phyloP scores from a whole-genome alignment of 2,797 vertebrate species.

The Lacerta agilis region DNA sequence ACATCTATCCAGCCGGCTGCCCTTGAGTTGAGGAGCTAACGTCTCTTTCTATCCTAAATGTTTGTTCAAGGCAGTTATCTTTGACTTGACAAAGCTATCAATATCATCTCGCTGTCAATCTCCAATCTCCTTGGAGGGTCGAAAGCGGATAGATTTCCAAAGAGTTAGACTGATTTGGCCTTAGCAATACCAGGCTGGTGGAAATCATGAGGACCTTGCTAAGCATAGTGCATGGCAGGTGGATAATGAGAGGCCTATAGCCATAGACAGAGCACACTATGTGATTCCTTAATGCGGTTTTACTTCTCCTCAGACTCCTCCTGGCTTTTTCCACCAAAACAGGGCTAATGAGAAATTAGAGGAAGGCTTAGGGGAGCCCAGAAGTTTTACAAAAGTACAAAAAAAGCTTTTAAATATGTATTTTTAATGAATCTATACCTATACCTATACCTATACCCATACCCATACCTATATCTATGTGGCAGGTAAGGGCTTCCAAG shows the following conservation, averaged over 20 bases:
- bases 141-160: constrained; percentile 19
- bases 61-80: constrained; percentile 32
- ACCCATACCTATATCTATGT: too few species aligned
- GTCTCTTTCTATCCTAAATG: background rate
- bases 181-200: background rate
- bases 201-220: background rate
- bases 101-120: background rate
- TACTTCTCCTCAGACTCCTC: background rate
- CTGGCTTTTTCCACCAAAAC: background rate
- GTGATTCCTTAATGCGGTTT: background rate
- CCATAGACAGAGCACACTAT: background rate
- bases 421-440: too few species aligned
- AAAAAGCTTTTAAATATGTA: too few species aligned
- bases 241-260: background rate
- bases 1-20: rapidly evolving
- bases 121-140: background rate
- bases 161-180: background rate
- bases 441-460: too few species aligned
- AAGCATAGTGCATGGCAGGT: rapidly evolving
- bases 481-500: too few species aligned
- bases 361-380: too few species aligned
- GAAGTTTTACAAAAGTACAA: too few species aligned
- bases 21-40: background rate
- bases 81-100: constrained; percentile 16
- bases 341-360: too few species aligned